Evolutionary conservation across 2,888 invertebrate species (phyloP).

Genomic region (Pheosia tremula): DNA sequence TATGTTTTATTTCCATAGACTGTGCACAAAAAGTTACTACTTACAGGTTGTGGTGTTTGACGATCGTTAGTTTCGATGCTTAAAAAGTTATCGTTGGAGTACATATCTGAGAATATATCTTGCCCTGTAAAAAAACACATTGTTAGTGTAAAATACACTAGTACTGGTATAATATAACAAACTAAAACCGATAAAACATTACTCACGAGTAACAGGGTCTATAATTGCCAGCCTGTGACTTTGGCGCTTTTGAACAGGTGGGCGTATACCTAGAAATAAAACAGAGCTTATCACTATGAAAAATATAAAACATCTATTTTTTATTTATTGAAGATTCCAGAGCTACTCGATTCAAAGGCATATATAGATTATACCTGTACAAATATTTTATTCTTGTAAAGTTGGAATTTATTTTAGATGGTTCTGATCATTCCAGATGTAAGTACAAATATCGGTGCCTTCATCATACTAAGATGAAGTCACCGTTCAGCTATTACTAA

Average conservation of each 20-base stretch:
- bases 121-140: conserved; percentile 67
- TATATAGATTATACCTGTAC: too few relatives aligned
- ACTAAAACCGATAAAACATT: background rate
- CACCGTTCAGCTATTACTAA: too few relatives aligned
- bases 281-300: conserved; percentile 4
- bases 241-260: conserved; percentile 56
- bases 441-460: too few relatives aligned
- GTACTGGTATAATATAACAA: background rate
- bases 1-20: too few relatives aligned
- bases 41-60: conserved; percentile 81
- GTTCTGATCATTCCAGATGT: too few relatives aligned
- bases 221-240: conserved; percentile 72
- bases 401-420: too few relatives aligned
- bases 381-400: too few relatives aligned
- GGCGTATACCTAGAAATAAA: conserved; percentile 63
- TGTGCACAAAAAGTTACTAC: conserved; percentile 32
- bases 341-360: background rate
- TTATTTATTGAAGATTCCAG: background rate
- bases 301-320: conserved; percentile 1
- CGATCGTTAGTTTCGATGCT: conserved; percentile 79
- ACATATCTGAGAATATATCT: conserved; percentile 78
- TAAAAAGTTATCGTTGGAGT: conserved; percentile 68
- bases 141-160: background rate
- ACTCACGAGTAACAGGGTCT: conserved; percentile 74
- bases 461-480: too few relatives aligned